Conservation (phyloP, 1,140 invertebrate species). For the Sipha flava region DNA sequence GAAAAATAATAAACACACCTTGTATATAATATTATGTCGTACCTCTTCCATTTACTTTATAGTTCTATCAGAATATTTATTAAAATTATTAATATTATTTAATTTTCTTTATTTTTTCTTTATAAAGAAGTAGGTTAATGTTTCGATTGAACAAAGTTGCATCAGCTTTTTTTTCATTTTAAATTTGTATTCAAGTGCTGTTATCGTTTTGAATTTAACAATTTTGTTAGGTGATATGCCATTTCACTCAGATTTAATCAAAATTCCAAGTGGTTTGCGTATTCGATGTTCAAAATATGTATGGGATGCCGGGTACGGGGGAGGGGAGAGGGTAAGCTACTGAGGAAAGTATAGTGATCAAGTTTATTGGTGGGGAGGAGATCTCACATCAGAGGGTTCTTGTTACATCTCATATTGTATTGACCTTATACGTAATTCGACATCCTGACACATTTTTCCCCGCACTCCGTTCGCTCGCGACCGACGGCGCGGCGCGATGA, state of each 20-base stretch:
- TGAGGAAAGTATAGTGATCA: too few relatives aligned
- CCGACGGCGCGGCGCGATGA: too few relatives aligned
- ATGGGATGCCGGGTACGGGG: too few relatives aligned
- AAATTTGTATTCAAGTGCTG: background rate
- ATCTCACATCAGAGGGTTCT: background rate
- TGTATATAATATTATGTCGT: background rate
- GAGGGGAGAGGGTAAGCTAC: too few relatives aligned
- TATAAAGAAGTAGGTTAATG: background rate
- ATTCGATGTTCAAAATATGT: background rate
- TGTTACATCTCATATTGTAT: background rate
- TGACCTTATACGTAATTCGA: background rate
- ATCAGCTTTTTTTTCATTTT: background rate
- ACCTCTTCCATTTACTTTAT: background rate
- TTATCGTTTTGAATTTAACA: background rate
- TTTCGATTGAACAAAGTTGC: background rate
- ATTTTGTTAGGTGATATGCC: background rate
- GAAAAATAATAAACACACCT: background rate
- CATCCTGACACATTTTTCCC: background rate
- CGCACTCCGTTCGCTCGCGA: too few relatives aligned
- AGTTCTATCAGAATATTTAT: background rate
- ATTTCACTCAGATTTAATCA: background rate
- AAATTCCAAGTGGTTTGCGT: background rate
- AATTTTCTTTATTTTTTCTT: background rate
- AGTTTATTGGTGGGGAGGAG: background rate
- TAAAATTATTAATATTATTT: too few relatives aligned